Percentiles rank a stretch among this genome's conserved stretches.
phyloP scores from a whole-genome alignment of 2,113 vertebrate species.

The Engystomops pustulosus region DNA sequence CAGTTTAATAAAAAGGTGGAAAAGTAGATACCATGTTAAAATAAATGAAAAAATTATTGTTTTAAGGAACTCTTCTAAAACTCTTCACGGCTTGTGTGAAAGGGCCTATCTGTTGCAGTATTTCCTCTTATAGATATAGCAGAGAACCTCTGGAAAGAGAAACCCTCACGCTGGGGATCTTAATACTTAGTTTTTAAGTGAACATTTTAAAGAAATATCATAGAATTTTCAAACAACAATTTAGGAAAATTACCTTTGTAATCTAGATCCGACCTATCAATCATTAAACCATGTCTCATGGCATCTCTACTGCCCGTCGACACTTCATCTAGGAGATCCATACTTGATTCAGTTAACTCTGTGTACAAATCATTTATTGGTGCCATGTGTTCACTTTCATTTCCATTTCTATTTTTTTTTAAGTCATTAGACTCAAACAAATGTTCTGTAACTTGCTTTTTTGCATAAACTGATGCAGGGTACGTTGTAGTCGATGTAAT shows the following conservation, averaged over 20 bases:
- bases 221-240: background rate
- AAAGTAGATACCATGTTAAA: no score
- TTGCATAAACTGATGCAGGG: background rate
- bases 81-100: no score
- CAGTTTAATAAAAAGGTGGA: no score
- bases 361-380: background rate
- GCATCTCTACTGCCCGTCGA: background rate
- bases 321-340: background rate
- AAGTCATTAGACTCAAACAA: background rate
- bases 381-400: background rate
- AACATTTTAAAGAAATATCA: background rate
- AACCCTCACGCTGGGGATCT: background rate
- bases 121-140: no score
- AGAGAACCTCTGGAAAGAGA: no score
- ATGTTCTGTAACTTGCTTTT: background rate
- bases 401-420: background rate
- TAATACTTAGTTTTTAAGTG: background rate
- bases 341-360: background rate
- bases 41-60: no score
- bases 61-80: no score
- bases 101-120: no score
- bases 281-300: background rate
- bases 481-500: background rate
- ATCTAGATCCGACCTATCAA: background rate
- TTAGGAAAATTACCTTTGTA: background rate